Percentiles rank a stretch among this genome's conserved stretches.
Evolutionary conservation across 64 coral and sea anemone species (phyloP).

Genomic region (Porites australiensis): DNA sequence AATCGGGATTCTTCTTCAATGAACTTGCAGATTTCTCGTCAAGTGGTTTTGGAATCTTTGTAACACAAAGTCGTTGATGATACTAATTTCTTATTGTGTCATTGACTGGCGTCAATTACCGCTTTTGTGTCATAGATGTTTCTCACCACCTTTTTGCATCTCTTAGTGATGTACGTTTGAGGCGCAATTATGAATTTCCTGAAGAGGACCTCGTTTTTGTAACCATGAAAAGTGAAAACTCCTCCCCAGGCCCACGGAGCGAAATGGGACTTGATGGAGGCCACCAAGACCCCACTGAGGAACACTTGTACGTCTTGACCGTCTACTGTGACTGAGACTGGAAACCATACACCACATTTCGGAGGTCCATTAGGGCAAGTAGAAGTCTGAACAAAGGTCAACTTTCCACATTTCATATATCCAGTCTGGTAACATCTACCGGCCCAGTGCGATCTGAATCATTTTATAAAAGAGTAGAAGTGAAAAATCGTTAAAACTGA

Average conservation of each 20-base stretch:
- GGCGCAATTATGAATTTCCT: conserved; percentile 23
- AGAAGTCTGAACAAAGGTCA: neutral
- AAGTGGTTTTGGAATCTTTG: no score
- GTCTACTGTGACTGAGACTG: neutral
- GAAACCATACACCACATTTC: conserved; percentile 57
- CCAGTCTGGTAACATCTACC: conserved; percentile 65
- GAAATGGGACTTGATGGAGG: conserved; percentile 25
- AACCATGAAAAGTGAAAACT: conserved; percentile 31
- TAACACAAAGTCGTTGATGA: no score
- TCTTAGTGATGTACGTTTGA: neutral
- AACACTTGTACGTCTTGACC: conserved; percentile 1
- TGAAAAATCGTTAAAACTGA: no score
- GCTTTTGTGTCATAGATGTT: neutral
- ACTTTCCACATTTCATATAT: conserved; percentile 35
- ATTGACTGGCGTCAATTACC: no score
- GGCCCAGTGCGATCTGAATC: conserved; percentile 36
- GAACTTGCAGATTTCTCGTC: no score
- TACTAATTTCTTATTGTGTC: no score
- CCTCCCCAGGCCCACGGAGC: neutral
- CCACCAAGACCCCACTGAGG: conserved; percentile 11
- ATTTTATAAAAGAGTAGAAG: neutral
- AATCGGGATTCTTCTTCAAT: no score
- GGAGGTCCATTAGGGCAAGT: conserved; percentile 71
- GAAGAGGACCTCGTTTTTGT: conserved; percentile 36
- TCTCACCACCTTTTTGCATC: neutral